Conservation (phyloP, 2,888 invertebrate species). For the Stratiomys singularior region DNA sequence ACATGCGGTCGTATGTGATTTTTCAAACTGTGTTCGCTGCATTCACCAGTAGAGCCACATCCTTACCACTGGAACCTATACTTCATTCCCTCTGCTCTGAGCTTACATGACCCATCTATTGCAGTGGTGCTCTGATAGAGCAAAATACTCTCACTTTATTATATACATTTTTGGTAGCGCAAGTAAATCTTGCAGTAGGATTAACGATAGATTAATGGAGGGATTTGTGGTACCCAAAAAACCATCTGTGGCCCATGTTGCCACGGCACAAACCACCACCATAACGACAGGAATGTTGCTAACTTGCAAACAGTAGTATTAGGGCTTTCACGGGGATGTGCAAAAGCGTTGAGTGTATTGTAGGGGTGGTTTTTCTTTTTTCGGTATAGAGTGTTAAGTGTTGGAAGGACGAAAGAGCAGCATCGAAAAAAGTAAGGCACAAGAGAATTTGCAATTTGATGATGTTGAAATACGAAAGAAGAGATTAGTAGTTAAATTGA, state of each 20-base stretch:
- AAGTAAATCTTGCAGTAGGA: constrained; percentile 42
- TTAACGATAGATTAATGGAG: constrained; percentile 48
- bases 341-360: too few species aligned
- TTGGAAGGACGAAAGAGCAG: too few species aligned
- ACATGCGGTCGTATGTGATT: background rate
- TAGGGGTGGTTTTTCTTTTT: too few species aligned
- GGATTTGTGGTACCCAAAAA: constrained; percentile 45
- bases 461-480: too few species aligned
- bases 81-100: background rate
- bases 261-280: constrained; percentile 1
- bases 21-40: background rate
- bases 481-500: too few species aligned
- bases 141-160: background rate
- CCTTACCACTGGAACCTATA: background rate
- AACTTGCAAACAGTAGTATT: too few species aligned
- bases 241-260: constrained; percentile 48
- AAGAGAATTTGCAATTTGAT: too few species aligned
- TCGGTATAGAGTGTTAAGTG: too few species aligned
- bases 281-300: too few species aligned
- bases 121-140: background rate
- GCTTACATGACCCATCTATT: too few species aligned
- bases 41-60: background rate
- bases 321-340: background rate
- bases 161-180: background rate
- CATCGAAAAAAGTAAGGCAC: too few species aligned